Base-by-base conservation (phyloP, 2,113 vertebrate genomes). In the Platycercus adscitus region DNA sequence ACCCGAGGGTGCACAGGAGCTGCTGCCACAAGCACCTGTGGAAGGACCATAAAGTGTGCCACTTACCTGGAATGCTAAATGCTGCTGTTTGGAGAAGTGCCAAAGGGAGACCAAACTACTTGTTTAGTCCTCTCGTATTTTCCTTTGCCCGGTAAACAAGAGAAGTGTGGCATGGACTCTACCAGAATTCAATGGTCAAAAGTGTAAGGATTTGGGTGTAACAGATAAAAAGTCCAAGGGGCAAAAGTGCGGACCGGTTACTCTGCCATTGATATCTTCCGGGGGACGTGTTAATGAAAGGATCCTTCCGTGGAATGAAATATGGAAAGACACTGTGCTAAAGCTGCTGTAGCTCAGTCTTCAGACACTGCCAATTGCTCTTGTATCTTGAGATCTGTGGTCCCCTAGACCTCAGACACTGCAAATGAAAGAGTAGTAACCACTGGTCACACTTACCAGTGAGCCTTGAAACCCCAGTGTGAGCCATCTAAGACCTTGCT, bases 191-290 rank as follows among this genome's bases (percentile, higher is more conserved):
- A 0, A 3, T n/a, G 61, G 50, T 63, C 8, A 5, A 29, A 29
- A 63, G 25, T 14, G 25, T 28, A 49, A 88, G 23, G 13, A 92
- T 13, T 5, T 90, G 39, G 29, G 24, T 52, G 21, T 6, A 52
- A 61, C 20, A 11, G 13, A 20, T 56, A 14, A 0, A 3, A 14
- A 24, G 3, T n/a, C 21, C 7, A 1, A 6, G 4, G 25, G 11
- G 35, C 24, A 69, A 11, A 69, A 89, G 39, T 17, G 33, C 64
- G 29, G 19, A 49, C 63, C 41, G 23, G 6, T 11, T 58, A 1
- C 50, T 86, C 55, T 81, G 55, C 13, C n/a, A 3, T 6, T 41
- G 33, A 0, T 43, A 2, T 52, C 35, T 87, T 29, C 52, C 61
- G 2, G 5, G 2, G 2, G 24, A 11, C 4, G 4, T 24, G 17